Percentiles rank a stretch among this genome's conserved stretches.
phyloP scores from a whole-genome alignment of 2,888 invertebrate genomes.

The Ectemnius lituratus region DNA sequence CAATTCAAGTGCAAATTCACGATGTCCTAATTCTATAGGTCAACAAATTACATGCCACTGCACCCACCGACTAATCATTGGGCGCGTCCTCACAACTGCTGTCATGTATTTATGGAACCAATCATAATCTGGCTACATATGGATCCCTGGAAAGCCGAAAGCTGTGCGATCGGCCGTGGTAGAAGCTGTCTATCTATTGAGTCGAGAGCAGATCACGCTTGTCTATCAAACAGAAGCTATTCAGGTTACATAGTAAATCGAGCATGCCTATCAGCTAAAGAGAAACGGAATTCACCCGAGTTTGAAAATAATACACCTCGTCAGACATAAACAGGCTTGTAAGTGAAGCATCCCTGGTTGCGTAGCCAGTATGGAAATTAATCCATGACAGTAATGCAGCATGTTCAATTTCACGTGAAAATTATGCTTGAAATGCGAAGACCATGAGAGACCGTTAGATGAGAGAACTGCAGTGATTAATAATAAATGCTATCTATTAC shows the following conservation, averaged over 20 bases:
- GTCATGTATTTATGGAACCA: background rate
- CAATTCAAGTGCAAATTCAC: constrained; percentile 54
- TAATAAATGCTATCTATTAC: no score
- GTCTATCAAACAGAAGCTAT: constrained; percentile 59
- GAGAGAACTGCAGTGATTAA: no score
- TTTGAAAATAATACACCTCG: no score
- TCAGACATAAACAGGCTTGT: no score
- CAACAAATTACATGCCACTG: constrained; percentile 31
- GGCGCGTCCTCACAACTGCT: background rate
- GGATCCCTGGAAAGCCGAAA: background rate
- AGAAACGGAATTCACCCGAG: no score
- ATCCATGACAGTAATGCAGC: no score
- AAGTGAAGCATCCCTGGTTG: no score
- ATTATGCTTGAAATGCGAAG: no score
- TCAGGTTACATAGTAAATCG: constrained; percentile 46
- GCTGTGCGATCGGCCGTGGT: constrained; percentile 23
- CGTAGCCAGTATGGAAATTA: no score
- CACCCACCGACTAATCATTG: constrained; percentile 20
- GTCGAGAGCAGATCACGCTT: constrained; percentile 28
- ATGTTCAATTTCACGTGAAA: no score
- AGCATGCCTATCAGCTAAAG: constrained; percentile 30
- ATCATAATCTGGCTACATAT: no score
- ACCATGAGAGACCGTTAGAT: no score
- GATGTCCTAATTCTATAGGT: constrained; percentile 41
- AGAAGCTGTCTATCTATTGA: constrained; percentile 21